These are phyloP conservation scores for Hyla sarda DNA, from an alignment of 2,113 vertebrate genomes.

Conservation along the genomic window DNA sequence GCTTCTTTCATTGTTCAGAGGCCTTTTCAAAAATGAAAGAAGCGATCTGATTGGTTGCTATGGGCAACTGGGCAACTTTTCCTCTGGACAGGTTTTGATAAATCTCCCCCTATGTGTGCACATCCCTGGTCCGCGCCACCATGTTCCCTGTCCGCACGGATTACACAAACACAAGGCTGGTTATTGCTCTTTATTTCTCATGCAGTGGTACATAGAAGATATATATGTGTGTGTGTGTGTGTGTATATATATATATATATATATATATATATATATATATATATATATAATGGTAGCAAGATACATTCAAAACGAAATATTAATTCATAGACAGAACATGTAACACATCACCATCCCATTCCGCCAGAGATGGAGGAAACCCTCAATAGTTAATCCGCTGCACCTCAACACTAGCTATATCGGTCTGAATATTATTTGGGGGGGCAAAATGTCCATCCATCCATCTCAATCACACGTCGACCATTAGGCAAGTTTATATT, in stretches of 20 bases:
- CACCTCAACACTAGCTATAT: not conserved
- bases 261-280: not conserved
- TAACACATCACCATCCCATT: conserved; percentile 19
- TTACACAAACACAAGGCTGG: conserved; percentile 29
- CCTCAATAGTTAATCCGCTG: not conserved
- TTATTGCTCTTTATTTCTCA: conserved; percentile 46
- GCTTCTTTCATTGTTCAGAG: no score
- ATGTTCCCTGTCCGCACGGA: not conserved
- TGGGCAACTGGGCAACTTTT: no score
- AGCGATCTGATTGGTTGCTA: no score
- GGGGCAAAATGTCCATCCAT: not conserved
- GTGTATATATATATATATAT: no score
- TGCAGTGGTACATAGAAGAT: conserved; percentile 36
- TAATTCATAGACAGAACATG: not conserved
- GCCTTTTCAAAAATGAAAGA: no score
- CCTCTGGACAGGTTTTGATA: no score
- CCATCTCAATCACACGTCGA: no score
- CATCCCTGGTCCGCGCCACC: no score
- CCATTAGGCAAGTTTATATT: not conserved
- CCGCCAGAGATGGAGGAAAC: not conserved
- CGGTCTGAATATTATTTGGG: not conserved
- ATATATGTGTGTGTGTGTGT: no score
- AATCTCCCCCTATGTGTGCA: no score
- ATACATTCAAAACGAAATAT: conserved; percentile 11
- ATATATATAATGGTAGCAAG: conserved; percentile 36